Base-by-base conservation (phyloP, 2,888 invertebrate species). In the Exephanes ischioxanthus region DNA sequence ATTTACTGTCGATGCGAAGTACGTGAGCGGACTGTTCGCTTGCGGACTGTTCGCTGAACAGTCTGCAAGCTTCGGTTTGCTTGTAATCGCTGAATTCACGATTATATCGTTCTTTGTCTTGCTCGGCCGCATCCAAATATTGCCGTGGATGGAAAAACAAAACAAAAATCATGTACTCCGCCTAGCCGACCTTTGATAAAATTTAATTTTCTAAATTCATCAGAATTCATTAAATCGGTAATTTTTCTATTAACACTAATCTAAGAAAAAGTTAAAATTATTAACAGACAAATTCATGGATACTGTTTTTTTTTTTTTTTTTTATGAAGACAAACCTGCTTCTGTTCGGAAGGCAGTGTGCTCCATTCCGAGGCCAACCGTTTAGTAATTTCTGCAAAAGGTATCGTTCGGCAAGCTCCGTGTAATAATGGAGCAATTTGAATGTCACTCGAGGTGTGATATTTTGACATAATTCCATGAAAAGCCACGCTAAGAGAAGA, bases 291-390 rank as follows among this genome's bases (percentile, higher is more conserved):
- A 9, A 4, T 3, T 26, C 11, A 55, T 6, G 2, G 2, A 55
- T 41, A 33, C 6, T 33, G 41, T 41, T 41, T 41, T 41, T 41
- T 11, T 9, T 41, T n/a, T n/a, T n/a, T n/a, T n/a, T n/a, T n/a
- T n/a, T 41, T 41, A 19, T 41, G 14, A 41, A 19, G n/a, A 7
- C 75, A 80, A 87, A 95, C 96, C 94, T 96, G 96, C 94, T 99
- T 99, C 88, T 97, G 97, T 89, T 97, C 97, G 3, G 96, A 94
- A 5, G 97, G 96, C 88, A 99, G 94, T 92, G 97, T 97, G 90
- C 97, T 97, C 99, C 99, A 99, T 93, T 99, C 99, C 89, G 97
- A 97, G 67, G 98, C 99, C 86, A 99, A 95, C 86, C 98, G 96
- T 92, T 98, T 97, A 0, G 98, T 99, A 76, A 99, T 96, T 93